Percentiles rank a stretch among this genome's conserved stretches.
phyloP scores from a whole-genome alignment of 2,113 vertebrate species.

The Coreoperca whiteheadi region DNA sequence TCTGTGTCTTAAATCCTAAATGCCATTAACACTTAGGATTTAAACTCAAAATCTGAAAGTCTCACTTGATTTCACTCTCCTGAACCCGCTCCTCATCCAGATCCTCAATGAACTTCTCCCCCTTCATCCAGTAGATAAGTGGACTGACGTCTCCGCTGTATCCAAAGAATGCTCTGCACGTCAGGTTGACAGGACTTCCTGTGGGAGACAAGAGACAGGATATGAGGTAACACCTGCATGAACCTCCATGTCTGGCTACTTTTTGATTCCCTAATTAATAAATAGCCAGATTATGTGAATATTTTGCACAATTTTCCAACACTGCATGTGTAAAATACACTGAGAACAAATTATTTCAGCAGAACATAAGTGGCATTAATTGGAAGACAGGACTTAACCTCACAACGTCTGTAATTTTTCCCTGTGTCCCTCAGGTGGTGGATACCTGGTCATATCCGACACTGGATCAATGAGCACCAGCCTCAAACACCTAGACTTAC shows the following conservation, averaged over 20 bases:
- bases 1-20: neutral
- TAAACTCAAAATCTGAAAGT: neutral
- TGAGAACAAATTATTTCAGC: no score
- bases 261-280: neutral
- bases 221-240: neutral
- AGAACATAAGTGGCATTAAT: no score
- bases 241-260: neutral
- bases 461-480: neutral
- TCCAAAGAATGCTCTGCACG: conserved; percentile 96
- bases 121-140: conserved; percentile 99
- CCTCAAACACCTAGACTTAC: neutral
- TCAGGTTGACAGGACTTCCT: conserved; percentile 94
- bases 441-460: neutral
- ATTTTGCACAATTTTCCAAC: neutral
- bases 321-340: neutral
- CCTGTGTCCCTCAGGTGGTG: neutral
- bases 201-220: conserved; percentile 73
- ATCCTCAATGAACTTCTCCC: conserved; percentile 98
- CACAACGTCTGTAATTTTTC: neutral
- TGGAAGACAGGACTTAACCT: no score
- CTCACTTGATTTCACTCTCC: conserved; percentile 97
- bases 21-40: neutral
- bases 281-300: neutral
- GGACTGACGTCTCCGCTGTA: conserved; percentile 97
- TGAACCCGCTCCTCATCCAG: conserved; percentile 94